Percentiles rank a stretch among this genome's conserved stretches.
These are phyloP conservation scores for Petrophora chlorosata DNA, from an alignment of 2,888 invertebrate genomes.

Conservation along the genomic window DNA sequence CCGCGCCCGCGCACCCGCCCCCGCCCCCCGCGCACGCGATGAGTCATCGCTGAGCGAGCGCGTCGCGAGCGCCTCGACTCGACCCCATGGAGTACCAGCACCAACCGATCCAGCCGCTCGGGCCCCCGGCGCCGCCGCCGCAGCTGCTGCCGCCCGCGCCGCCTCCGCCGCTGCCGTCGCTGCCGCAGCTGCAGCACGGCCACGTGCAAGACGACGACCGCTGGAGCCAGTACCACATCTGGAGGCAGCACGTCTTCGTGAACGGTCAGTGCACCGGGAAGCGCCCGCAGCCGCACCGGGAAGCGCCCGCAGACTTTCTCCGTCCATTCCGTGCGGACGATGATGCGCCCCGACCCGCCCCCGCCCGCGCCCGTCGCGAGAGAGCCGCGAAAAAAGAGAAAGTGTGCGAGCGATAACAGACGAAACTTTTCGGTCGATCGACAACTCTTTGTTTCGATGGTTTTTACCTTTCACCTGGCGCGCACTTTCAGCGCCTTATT, in stretches of 20 bases:
- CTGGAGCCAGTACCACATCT: constrained; percentile 91
- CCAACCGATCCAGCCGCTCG: constrained; percentile 81
- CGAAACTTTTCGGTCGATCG: constrained; percentile 64
- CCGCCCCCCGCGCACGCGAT: constrained; percentile 61
- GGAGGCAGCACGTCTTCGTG: constrained; percentile 91
- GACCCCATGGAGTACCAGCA: constrained; percentile 79
- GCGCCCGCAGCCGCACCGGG: constrained; percentile 37
- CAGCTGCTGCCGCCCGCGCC: constrained; percentile 79
- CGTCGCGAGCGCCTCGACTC: constrained; percentile 57
- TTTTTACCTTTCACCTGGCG: constrained; percentile 51
- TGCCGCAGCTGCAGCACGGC: constrained; percentile 85
- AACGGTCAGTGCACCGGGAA: constrained; percentile 85
- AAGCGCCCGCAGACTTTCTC: constrained; percentile 61
- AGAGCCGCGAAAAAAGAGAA: constrained; percentile 47
- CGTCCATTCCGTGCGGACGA: constrained; percentile 18
- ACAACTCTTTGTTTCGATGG: constrained; percentile 66
- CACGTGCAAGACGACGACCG: constrained; percentile 84
- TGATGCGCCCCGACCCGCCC: constrained; percentile 18
- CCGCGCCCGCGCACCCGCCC: constrained; percentile 56
- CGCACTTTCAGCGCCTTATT: constrained; percentile 9
- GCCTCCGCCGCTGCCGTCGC: constrained; percentile 84
- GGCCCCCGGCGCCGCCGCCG: constrained; percentile 86
- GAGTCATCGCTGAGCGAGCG: constrained; percentile 69
- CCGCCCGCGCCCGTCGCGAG: constrained; percentile 16
- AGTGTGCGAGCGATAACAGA: constrained; percentile 67